Conservation (phyloP, 2,888 invertebrate genomes). For the Piscicola geometra region DNA sequence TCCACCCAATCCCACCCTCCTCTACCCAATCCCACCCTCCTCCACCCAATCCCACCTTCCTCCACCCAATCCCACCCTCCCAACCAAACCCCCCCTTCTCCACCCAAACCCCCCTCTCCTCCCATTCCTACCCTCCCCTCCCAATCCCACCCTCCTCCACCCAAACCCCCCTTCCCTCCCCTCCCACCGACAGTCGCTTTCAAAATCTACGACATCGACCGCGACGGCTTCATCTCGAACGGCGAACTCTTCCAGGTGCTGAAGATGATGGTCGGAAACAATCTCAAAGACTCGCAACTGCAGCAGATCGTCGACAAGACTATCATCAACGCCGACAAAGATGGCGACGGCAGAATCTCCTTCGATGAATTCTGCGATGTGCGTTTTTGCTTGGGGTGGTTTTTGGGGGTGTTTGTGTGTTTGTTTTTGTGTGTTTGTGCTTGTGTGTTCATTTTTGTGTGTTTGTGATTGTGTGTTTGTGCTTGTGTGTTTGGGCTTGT, state of each 20-base stretch:
- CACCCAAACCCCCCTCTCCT: not conserved
- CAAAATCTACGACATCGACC: slow-evolving; percentile 99
- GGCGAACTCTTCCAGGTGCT: slow-evolving; percentile 84
- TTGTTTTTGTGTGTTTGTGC: not conserved
- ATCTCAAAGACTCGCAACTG: slow-evolving; percentile 97
- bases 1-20: not conserved
- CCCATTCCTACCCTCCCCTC: not conserved
- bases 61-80: not conserved
- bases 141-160: not conserved
- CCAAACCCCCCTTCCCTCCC: not conserved
- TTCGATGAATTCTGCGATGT: slow-evolving; percentile 99
- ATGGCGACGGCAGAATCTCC: slow-evolving; percentile 98
- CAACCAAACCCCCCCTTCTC: not conserved
- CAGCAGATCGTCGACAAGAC: slow-evolving; percentile 99
- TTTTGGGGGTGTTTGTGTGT: not conserved
- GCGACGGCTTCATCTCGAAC: slow-evolving; percentile 98
- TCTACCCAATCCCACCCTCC: not conserved
- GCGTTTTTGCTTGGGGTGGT: too few relatives aligned
- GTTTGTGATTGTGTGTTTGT: not conserved
- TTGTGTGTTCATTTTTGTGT: not conserved
- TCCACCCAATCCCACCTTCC: not conserved
- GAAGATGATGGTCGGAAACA: slow-evolving; percentile 99
- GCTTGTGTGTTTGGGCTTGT: not conserved
- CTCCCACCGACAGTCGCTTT: slow-evolving; percentile 73
- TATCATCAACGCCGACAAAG: slow-evolving; percentile 96